Evolutionary conservation across 2,888 invertebrate genomes (phyloP), one percentile per base, ranked within the genome.

Genomic region (Ptychoptera albimana): DNA sequence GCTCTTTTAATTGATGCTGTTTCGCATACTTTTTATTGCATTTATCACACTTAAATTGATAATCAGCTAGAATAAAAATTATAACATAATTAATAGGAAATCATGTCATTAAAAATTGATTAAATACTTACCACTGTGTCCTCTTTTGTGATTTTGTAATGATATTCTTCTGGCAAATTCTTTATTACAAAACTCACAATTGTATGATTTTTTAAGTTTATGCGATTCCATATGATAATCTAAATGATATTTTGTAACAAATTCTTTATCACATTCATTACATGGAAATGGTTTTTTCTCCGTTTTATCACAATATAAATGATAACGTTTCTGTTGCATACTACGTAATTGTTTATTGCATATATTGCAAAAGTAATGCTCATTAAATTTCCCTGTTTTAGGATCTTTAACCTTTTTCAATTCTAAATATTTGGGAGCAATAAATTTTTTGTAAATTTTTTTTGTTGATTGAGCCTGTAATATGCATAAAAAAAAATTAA

Each of bases 141-240:
- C 68, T n/a, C 71, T 61, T 61, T 75, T 71, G 55, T 86, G 86
- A 37, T 83, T 69, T 49, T 77, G 77, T 34, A 86, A 64, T 57
- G 82, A 80, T 37, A 76, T 74, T 57, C 71, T 71, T 51, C 81
- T 79, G 32, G 73, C 72, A 60, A 84, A 86, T 29, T 72, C 67
- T 57, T 79, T 81, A 1, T 70, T 67, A 53, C 86, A 86, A 1
- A 70, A 57, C 11, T 69, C 68, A 52, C 82, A 82, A 1, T 69
- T 58, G 52, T 71, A 77, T 0, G 73, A 73, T 46, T 74, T 71
- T 50, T 71, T 71, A 40, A 74, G 74, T 30, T 68, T 69, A 53
- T 85, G 84, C 15, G 73, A 74, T 12, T 77, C 69, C 58, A 75
- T 69, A 52, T 86, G 86, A 51, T 82, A 78, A 54, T 81, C 76